Evolutionary conservation across 2,888 invertebrate species (phyloP), one percentile per base, ranked within the genome.

Genomic region (Thymelicus sylvestris): DNA sequence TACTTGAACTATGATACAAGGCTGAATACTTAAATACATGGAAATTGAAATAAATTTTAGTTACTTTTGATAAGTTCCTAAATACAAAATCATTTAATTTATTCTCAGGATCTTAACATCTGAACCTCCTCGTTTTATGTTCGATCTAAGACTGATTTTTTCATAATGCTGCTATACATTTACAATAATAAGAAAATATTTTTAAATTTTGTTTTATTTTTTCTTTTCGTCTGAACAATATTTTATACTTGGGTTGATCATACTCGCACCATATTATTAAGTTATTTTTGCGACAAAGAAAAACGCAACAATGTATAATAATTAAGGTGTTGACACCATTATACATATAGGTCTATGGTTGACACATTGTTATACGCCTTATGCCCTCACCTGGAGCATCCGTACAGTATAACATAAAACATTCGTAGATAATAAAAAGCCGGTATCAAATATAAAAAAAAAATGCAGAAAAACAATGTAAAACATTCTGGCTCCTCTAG

Each of bases 1-100:
- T 97, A 80, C 86, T 96, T 76, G 88, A 90, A 76, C 83, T 92
- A 76, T 93, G 84, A 86, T 24, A 19, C 61, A 79, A 82, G 79
- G 76, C 82, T 83, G 82, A 73, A 74, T 55, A 67, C 61, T 68
- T 44, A 59, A n/a, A 55, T 55, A 55, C 10, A 24, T 10, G 10
- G 12, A 8, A 19, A 2, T 55, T 12, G 10, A 0, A 8, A 19
- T 8, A 24, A 3, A 19, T 19, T 52, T 52, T 19, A 19, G 1
- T 55, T 55, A 7, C 2, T 24, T 55, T n/a, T 6, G 15, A 50
- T 50, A 6, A 24, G 55, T 55, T 52, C 52, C 52, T 19, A 7
- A 52, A 52, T 15, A 15, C 8, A 52, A 10, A 52, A 63, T 69
- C 13, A 8, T 60, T 52, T 55, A 24, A 24, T 8, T 55, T 12